Evolutionary conservation across 2,888 invertebrate genomes (phyloP), one percentile per base, ranked within the genome.

Genomic region (Xestia ashworthii): DNA sequence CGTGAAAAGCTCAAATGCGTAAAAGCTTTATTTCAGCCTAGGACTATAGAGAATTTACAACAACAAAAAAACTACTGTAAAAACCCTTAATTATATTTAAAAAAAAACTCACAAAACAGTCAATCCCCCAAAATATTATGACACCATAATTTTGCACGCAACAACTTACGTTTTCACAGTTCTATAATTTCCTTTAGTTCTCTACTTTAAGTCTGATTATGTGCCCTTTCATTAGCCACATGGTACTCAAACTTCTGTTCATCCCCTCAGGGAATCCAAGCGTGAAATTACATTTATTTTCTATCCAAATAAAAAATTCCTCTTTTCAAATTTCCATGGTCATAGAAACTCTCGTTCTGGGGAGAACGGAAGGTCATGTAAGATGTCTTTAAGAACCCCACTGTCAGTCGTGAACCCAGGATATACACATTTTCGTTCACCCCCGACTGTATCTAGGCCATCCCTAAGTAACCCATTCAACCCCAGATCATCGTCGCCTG

Each of bases 401-500:
- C 3, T 32, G 8, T 60, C 3, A 16, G 8, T 60, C 9, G 32
- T 6, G 16, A 60, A 1, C 60, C 3, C 38, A 0, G 22, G 22
- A 22, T 11, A 5, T 22, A 22, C 1, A 41, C 22, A 12, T 64
- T 22, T 22, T 64, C 11, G 12, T 3, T 0, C 5, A 41, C 3
- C 41, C 11, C 6, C 8, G 5, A 14, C 6, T 44, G 3, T 3
- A 22, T 2, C 0, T 19, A 62, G 11, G 11, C 22, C 5, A 41
- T 11, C 3, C 41, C 44, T 16, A 65, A 44, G 1, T 25, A 16
- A n/a, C 14, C 8, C 5, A 8, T 55, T 32, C 1, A 0, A 6
- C 60, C 62, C 1, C 92, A 96, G 96, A 88, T 96, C 82, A 92
- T 96, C 88, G 76, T 96, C 38, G 91, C 93, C 77, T 93, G 94